A percentile compares a stretch with the other conserved stretches of the same genome.
phyloP scores from a whole-genome alignment of 92 coral and sea anemone genomes.

The Porites divaricata region DNA sequence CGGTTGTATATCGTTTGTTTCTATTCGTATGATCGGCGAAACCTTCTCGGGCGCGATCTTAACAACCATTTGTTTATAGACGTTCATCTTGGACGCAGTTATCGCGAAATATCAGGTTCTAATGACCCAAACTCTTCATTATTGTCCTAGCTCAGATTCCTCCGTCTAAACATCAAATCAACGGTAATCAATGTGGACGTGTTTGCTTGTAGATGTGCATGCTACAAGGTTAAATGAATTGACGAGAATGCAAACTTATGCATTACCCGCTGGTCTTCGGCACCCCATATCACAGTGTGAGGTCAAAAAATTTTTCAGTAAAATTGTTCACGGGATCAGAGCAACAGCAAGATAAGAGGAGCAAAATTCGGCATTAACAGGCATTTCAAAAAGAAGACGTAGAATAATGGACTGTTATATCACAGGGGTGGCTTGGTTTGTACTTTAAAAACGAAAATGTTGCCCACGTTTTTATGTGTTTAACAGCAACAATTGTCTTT shows the following conservation, averaged over 20 bases:
- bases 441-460: not conserved
- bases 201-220: constrained; percentile 2
- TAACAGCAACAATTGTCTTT: not conserved
- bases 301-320: not conserved
- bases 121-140: not conserved
- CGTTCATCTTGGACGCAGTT: constrained; percentile 10
- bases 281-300: constrained; percentile 24
- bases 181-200: not conserved
- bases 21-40: constrained; percentile 1
- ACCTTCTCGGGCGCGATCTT: constrained; percentile 14
- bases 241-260: constrained; percentile 25
- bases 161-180: not conserved
- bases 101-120: constrained; percentile 8
- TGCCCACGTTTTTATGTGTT: constrained; percentile 16
- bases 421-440: not conserved
- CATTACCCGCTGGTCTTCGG: not conserved
- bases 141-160: constrained; percentile 15
- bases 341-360: not conserved
- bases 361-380: not conserved
- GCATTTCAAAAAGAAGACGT: not conserved
- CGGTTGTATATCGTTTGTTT: not conserved
- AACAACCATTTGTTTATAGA: constrained; percentile 3
- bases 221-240: constrained; percentile 13
- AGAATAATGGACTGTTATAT: not conserved
- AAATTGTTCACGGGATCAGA: not conserved